A percentile compares a stretch with the other conserved stretches of the same genome.
Conservation (phyloP, 2,888 invertebrate species). For the Acanthopleura granulata region DNA sequence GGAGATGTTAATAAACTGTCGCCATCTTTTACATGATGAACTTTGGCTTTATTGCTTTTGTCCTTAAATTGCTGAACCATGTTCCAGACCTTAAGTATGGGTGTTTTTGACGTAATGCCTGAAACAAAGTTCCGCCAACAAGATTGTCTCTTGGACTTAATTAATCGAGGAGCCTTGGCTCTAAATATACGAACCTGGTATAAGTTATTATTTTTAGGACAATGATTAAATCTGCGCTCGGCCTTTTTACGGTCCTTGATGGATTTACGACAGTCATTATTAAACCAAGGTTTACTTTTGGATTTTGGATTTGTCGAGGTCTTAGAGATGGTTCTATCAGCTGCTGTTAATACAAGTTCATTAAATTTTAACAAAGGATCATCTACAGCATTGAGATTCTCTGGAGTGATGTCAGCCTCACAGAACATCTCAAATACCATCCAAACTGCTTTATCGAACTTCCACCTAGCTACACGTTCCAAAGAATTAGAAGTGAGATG, state of each 20-base stretch:
- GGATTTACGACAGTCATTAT: neutral
- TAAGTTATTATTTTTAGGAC: neutral
- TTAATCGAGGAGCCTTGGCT: neutral
- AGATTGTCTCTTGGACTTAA: neutral
- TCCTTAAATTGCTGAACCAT: neutral
- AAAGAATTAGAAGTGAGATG: too few species aligned
- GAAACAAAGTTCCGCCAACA: neutral
- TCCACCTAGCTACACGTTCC: neutral
- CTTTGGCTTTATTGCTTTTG: neutral
- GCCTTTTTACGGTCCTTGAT: neutral
- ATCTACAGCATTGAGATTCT: neutral
- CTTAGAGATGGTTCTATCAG: neutral
- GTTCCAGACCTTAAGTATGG: neutral
- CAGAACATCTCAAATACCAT: neutral
- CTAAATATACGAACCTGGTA: neutral
- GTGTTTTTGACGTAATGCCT: neutral
- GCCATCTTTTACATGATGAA: neutral
- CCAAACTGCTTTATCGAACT: neutral
- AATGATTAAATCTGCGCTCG: neutral
- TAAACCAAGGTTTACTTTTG: neutral
- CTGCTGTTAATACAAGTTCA: neutral
- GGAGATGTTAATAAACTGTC: neutral
- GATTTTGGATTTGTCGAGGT: conserved; percentile 1
- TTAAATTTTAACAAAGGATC: neutral
- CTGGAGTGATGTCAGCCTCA: neutral